Conservation (phyloP, 2,888 invertebrate species). For the Seladonia tumulorum region DNA sequence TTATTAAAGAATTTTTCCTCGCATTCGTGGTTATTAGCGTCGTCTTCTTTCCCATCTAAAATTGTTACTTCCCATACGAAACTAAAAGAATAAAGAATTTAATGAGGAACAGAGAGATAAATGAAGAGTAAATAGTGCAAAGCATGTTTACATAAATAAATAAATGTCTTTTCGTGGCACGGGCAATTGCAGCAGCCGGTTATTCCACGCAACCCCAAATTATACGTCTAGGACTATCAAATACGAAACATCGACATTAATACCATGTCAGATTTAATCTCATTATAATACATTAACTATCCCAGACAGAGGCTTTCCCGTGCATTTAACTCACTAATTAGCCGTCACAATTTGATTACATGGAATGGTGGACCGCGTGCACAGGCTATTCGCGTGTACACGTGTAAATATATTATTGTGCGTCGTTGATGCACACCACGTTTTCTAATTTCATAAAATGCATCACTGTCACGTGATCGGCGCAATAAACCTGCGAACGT, state of each 20-base stretch:
- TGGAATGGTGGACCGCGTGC: not conserved
- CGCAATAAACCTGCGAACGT: not conserved
- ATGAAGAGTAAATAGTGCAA: not conserved
- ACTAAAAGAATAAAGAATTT: no score
- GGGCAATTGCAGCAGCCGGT: not conserved
- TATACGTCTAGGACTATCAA: not conserved
- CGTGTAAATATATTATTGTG: slow-evolving; percentile 25
- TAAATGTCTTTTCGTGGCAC: not conserved
- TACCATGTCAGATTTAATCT: slow-evolving; percentile 25
- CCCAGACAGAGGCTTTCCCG: slow-evolving; percentile 16
- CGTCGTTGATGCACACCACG: slow-evolving; percentile 1
- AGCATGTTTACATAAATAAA: not conserved
- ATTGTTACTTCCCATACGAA: not conserved
- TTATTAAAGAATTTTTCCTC: not conserved
- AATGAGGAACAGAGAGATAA: not conserved
- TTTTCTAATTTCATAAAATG: not conserved
- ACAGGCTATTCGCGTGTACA: not conserved
- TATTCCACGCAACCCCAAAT: not conserved
- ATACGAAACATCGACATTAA: slow-evolving; percentile 4
- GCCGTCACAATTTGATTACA: slow-evolving; percentile 45
- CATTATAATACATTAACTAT: slow-evolving; percentile 45
- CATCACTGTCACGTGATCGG: not conserved
- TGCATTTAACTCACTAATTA: slow-evolving; percentile 47
- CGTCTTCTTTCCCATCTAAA: not conserved
- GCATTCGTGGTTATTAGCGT: no score